Base-by-base conservation (phyloP, 2,113 vertebrate species). In the Columba livia region DNA sequence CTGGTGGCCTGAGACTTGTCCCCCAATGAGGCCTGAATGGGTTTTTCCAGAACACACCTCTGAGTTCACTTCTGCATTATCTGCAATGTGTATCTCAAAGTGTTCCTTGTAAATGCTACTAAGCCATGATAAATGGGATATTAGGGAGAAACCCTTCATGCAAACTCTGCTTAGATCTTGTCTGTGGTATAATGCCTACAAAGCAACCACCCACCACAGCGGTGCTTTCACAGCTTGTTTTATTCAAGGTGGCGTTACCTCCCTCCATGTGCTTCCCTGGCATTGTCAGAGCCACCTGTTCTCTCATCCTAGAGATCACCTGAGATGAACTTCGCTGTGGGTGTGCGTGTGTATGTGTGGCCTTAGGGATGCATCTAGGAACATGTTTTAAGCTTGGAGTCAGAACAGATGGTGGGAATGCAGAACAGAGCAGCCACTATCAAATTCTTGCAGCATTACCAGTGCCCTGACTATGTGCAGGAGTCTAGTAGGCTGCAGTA, bases 91-190 rank as follows among this genome's bases (percentile, higher is more conserved):
- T 53, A 57, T 40, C 61, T 85, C 12, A 29, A 74, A 66, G 26
- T 10, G 6, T 31, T 83, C 32, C 25, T 77, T 58, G 38, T 69
- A 69, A 86, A 71, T 78, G 20, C 29, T 72, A 28, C 34, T 82
- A 53, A 78, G 25, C 11, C 15, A 51, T 0, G 0, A 40, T 24
- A 77, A 83, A 57, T 28, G 6, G 14, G 25, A 10, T 42, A n/a
- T 16, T 56, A 31, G 51, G 25, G 15, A 80, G 53, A 69, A 88
- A 57, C 51, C 7, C 31, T 83, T 79, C 28, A 26, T 26, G 71
- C 5, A 34, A 50, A 31, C 18, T 70, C 67, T 32, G 32, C 47
- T 54, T 81, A 42, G 48, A 47, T 48, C 40, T 60, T 88, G 10
- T 47, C 15, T 32, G 36, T 66, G 9, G 31, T 73, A 1, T 61